Evolutionary conservation across 1,140 invertebrate species (phyloP).

Genomic region (Druon quercuslanigerum): DNA sequence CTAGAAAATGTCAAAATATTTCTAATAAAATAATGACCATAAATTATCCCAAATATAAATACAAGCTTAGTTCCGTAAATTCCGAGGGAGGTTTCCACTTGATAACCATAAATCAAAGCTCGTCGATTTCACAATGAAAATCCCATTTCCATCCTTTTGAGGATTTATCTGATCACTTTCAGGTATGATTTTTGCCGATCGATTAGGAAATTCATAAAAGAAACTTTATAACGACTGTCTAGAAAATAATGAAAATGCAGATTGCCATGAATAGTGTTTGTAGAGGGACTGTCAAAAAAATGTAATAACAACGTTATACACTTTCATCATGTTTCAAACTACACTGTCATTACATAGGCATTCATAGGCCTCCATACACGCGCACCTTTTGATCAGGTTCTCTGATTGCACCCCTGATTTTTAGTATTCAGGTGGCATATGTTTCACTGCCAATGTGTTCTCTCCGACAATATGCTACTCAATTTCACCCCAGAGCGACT

Average conservation of each 20-base stretch:
- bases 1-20: too few relatives aligned
- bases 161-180: background rate
- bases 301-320: constrained; percentile 10
- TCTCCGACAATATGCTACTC: too few relatives aligned
- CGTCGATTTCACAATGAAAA: too few relatives aligned
- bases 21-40: too few relatives aligned
- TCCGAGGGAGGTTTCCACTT: too few relatives aligned
- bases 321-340: constrained; percentile 19
- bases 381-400: constrained; percentile 23
- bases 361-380: background rate
- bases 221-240: background rate
- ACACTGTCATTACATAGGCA: constrained; percentile 18
- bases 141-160: background rate
- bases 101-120: too few relatives aligned
- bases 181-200: background rate
- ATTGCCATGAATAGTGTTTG: constrained; percentile 10
- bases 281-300: constrained; percentile 6
- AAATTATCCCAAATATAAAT: too few relatives aligned
- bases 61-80: too few relatives aligned
- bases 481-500: too few relatives aligned
- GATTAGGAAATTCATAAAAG: constrained; percentile 1
- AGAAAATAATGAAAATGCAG: constrained; percentile 13
- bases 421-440: constrained; percentile 29
- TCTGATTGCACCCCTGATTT: constrained; percentile 31
- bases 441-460: background rate